Evolutionary conservation across 2,888 invertebrate species (phyloP).

Genomic region (Plagodis pulveraria): DNA sequence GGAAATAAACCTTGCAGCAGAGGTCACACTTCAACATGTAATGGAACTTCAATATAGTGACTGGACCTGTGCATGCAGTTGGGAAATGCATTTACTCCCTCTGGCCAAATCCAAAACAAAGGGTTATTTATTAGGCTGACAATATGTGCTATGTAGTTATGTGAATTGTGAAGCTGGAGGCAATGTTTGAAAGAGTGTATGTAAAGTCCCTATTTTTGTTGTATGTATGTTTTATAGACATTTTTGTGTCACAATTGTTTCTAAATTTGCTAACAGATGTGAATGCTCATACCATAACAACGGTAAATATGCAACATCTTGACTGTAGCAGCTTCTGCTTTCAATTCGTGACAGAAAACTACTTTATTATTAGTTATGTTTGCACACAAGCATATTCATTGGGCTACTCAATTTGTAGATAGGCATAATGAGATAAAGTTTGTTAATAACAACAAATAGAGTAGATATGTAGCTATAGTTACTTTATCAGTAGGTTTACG

Average conservation of each 20-base stretch:
- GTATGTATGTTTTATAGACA: neutral
- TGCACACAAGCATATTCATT: slow-evolving; percentile 32
- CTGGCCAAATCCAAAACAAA: slow-evolving; percentile 49
- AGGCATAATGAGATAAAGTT: slow-evolving; percentile 47
- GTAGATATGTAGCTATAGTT: slow-evolving; percentile 37
- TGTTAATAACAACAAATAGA: slow-evolving; percentile 53
- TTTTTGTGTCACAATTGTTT: slow-evolving; percentile 11
- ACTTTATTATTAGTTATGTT: slow-evolving; percentile 14
- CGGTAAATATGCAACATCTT: slow-evolving; percentile 40
- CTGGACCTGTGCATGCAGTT: slow-evolving; percentile 50
- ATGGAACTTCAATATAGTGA: slow-evolving; percentile 51
- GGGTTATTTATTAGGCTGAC: slow-evolving; percentile 9
- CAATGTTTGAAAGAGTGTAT: slow-evolving; percentile 7
- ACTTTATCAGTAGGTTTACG: slow-evolving; percentile 43
- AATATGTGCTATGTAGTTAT: too few species aligned
- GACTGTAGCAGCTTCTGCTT: slow-evolving; percentile 31
- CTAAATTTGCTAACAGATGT: slow-evolving; percentile 15
- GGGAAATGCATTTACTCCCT: slow-evolving; percentile 52
- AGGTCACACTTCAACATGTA: slow-evolving; percentile 49
- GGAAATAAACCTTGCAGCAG: slow-evolving; percentile 47
- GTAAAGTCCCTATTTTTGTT: slow-evolving; percentile 2
- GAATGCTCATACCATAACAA: slow-evolving; percentile 38
- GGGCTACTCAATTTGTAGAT: slow-evolving; percentile 34
- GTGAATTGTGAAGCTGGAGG: neutral
- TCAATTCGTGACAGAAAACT: slow-evolving; percentile 37